These are phyloP conservation scores for Aphaenogaster floridana DNA, from an alignment of 1,140 invertebrate species.

Conservation along the genomic window DNA sequence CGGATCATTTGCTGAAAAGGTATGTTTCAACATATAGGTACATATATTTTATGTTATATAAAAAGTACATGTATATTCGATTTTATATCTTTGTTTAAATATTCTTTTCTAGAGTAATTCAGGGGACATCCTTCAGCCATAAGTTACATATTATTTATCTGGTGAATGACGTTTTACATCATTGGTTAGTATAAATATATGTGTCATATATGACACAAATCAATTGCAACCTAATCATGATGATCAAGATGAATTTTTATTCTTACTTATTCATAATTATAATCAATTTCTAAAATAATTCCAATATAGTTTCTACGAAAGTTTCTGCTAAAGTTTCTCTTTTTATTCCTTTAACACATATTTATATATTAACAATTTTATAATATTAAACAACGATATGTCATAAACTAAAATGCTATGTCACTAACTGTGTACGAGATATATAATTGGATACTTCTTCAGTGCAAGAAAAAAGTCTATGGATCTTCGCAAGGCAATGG, in stretches of 20 bases:
- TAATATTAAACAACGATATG: neutral
- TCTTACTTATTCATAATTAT: neutral
- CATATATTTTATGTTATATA: neutral
- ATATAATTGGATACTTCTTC: conserved; percentile 83
- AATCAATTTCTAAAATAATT: conserved; percentile 18
- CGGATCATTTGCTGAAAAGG: conserved; percentile 94
- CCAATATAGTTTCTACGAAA: neutral
- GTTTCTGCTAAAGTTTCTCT: neutral
- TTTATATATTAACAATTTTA: conserved; percentile 37
- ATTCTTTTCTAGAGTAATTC: conserved; percentile 90
- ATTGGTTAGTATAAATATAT: conserved; percentile 92
- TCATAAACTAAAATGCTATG: neutral
- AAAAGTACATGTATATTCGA: neutral
- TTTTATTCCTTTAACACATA: neutral
- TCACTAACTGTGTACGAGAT: neutral
- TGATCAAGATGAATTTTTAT: neutral
- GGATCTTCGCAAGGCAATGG: conserved; percentile 96
- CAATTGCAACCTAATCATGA: neutral
- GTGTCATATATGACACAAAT: conserved; percentile 8
- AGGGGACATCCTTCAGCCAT: conserved; percentile 94
- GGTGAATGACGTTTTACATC: conserved; percentile 98
- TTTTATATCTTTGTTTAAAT: conserved; percentile 38
- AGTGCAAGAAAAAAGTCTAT: conserved; percentile 98
- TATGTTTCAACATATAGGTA: conserved; percentile 81
- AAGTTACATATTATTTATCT: conserved; percentile 99